Evolutionary conservation across 2,113 vertebrate genomes (phyloP), one percentile per base, ranked within the genome.

Genomic region (Tupaia tana): DNA sequence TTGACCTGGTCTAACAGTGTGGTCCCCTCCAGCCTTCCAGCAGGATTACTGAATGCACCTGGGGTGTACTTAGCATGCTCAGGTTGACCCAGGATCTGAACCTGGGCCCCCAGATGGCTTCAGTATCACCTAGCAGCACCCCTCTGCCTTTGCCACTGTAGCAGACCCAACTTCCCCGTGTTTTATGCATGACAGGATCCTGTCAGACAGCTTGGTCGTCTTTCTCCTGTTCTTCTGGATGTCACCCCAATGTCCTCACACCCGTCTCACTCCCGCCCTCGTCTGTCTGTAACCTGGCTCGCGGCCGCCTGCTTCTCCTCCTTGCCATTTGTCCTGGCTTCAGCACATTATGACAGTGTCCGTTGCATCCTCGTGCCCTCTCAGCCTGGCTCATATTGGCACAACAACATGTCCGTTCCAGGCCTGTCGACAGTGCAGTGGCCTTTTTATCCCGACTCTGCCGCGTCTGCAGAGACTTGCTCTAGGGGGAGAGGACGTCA

Each of bases 401-500:
- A 73, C 58, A 78, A 31, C 85, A 34, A 27, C 52, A 1, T 73
- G 59, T 85, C n/a, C 31, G 22, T 77, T n/a, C 20, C 4, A 22
- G 27, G 77, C 34, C 8, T 69, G 19, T 29, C 0, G 7, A 91
- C 63, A 25, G 16, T 12, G 24, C 27, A 3, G 74, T 31, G 58
- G 34, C 81, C 69, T 92, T 89, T 83, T 69, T 43, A 83, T 83
- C 34, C 56, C 1, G 73, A 31, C 18, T 78, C 63, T 77, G 63
- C 52, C 24, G 5, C 0, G 1, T 91, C 66, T 70, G 59, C 77
- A 66, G 90, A 87, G 81, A 82, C 73, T 56, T 74, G 89, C 73
- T 86, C 52, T 67, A n/a, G n/a, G 88, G 84, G 77, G 88, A 83
- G 70, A 61, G 70, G 90, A 84, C 14, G 52, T 94, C 81, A 78